These are phyloP conservation scores for Dendrocincla tyrannina DNA, from an alignment of 2,797 vertebrate genomes.

Conservation along the genomic window DNA sequence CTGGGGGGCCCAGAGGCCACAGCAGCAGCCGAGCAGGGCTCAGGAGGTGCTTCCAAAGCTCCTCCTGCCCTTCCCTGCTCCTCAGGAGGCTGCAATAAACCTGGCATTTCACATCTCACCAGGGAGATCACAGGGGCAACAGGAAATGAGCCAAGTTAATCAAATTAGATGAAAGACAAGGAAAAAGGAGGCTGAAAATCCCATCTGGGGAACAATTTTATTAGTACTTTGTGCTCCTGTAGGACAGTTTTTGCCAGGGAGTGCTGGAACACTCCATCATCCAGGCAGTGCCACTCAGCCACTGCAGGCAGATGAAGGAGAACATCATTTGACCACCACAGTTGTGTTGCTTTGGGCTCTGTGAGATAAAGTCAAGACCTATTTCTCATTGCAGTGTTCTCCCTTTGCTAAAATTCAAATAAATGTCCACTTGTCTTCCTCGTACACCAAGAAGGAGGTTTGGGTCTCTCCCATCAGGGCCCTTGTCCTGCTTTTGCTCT, in stretches of 20 bases:
- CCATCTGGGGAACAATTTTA: conserved; percentile 28
- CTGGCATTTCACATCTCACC: conserved; percentile 26
- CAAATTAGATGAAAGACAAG: conserved; percentile 42
- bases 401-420: not conserved
- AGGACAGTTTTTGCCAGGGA: not conserved
- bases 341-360: not conserved
- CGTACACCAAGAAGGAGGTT: not conserved
- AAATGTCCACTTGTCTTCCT: not conserved
- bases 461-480: not conserved
- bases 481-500: not conserved
- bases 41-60: not conserved
- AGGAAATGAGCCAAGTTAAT: conserved; percentile 58
- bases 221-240: conserved; percentile 12
- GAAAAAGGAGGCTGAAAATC: conserved; percentile 30
- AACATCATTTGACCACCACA: not conserved
- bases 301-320: rapidly evolving
- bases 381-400: not conserved
- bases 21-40: not conserved
- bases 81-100: conserved; percentile 10
- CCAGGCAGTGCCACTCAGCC: not conserved
- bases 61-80: conserved; percentile 22
- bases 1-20: not conserved
- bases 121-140: conserved; percentile 19
- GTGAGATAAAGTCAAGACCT: rapidly evolving
- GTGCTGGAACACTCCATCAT: not conserved